Base-by-base conservation (phyloP, 2,797 vertebrate species). In the Channallabes apus region DNA sequence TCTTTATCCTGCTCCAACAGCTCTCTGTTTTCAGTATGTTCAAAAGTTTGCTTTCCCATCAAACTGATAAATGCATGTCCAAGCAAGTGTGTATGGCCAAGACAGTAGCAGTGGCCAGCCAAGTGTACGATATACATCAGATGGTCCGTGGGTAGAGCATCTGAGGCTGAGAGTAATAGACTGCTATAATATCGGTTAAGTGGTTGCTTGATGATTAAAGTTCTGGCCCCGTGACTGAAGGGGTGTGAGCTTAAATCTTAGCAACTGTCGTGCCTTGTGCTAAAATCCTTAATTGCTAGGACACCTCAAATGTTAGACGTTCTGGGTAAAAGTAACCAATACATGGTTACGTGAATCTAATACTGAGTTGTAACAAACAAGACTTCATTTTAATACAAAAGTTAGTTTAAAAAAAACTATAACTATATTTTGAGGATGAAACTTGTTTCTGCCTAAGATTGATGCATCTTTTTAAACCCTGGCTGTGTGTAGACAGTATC, bases 81-180 rank as follows among this genome's bases (percentile, higher is more conserved):
- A 81, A 67, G 62, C 79, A 67, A 80, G 79, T 32, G n/a, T 11
- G 4, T 18, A 54, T 24, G 67, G 79, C 41, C 79, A 61, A 69
- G n/a, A 56, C 27, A 29, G 41, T 15, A 81, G n/a, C 51, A 54
- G 62, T 29, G 41, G 17, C 41, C 79, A 67, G 62, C 79, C 79
- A 81, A 67, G 79, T 67, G 62, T 81, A 54, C 41, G 29, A 67
- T 67, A 81, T 81, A 81, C 79, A 81, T 81, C 79, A 81, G 79
- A 81, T 81, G 79, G 79, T 81, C 62, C 41, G 79, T 81, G 79
- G 79, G 79, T 81, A 81, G 79, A 81, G 62, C 79, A 67, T 67
- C 79, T 81, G 79, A 67, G 62, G 62, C 62, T 54, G 59, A 51
- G 71, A 65, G 71, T 84, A 75, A 27, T 77, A 32, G 38, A 17